Conservation (phyloP, 2,113 vertebrate genomes). For the Mionectes macconnelli region DNA sequence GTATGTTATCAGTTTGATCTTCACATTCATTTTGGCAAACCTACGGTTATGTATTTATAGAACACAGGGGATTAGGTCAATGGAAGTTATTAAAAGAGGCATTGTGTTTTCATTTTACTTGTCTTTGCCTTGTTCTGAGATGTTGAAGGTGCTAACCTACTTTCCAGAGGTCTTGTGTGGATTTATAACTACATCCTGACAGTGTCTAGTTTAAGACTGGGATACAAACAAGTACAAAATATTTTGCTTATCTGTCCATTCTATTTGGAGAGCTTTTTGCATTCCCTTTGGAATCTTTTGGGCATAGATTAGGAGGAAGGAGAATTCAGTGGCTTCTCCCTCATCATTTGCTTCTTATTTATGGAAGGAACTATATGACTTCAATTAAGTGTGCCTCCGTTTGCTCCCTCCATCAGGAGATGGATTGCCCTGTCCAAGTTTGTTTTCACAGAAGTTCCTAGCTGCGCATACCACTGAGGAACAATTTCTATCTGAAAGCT, state of each 20-base stretch:
- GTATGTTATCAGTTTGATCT: neutral
- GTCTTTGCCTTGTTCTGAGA: neutral
- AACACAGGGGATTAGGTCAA: neutral
- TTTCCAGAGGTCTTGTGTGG: neutral
- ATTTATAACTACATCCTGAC: neutral
- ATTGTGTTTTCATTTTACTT: neutral
- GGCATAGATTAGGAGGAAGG: neutral
- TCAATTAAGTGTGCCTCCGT: neutral
- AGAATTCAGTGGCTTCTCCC: neutral
- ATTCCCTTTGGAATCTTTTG: neutral
- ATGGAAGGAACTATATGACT: neutral
- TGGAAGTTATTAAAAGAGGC: neutral
- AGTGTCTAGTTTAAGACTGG: neutral
- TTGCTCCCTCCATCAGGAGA: neutral
- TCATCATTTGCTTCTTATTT: neutral
- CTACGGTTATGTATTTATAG: neutral
- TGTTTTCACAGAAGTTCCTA: neutral
- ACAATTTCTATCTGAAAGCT: neutral
- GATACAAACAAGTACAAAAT: neutral
- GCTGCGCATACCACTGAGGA: neutral
- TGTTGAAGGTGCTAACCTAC: neutral
- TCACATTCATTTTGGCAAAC: neutral
- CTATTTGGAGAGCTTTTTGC: neutral
- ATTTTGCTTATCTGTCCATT: neutral
- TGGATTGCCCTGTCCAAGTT: neutral